Base-by-base conservation (phyloP, 2,797 vertebrate genomes). In the Anisognathus igniventris region DNA sequence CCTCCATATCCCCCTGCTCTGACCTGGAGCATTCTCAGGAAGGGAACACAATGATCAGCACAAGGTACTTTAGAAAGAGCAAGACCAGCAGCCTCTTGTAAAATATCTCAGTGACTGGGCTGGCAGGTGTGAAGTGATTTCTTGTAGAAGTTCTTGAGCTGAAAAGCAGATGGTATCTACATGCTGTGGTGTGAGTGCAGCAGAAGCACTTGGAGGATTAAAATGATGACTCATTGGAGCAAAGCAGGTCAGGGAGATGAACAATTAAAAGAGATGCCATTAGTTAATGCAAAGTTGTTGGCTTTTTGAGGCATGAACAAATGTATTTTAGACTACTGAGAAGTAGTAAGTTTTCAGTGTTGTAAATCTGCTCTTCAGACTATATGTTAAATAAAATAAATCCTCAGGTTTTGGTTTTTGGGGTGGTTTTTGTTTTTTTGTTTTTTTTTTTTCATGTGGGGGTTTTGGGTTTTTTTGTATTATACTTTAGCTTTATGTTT, bases 281-380 rank as follows among this genome's bases (percentile, higher is more conserved):
- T 53, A 65, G 42, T 74, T 45, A 72, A 21, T 37, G 57, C 14
- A 15, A 78, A 91, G 10, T 18, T 2, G 0, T 14, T 54, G 51
- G 12, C 42, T 88, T 91, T 93, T 66, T 40, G 83, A 95, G 77
- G 14, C 16, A 60, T 25, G 54, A 44, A 53, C 65, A 70, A 92
- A 77, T 78, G 37, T 40, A 35, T 91, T 91, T 70, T 91, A 48
- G 6, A 27, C 66, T 86, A 39, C 65, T 81, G 58, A 92, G 75
- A 71, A 87, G 20, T 50, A 66, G 35, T 74, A 28, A 22, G 21
- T 78, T 95, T 68, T 81, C 20, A 56, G 87, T 73, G 64, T 53
- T 83, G 30, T 58, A 71, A 77, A 95, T 86, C 30, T 83, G 31
- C 42, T 91, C 21, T 87, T 15, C 42, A 54, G 28, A 74, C 88